A percentile compares a stretch with the other conserved stretches of the same genome.
phyloP scores from a whole-genome alignment of 2,888 invertebrate genomes.

The Steinernema scapterisci region DNA sequence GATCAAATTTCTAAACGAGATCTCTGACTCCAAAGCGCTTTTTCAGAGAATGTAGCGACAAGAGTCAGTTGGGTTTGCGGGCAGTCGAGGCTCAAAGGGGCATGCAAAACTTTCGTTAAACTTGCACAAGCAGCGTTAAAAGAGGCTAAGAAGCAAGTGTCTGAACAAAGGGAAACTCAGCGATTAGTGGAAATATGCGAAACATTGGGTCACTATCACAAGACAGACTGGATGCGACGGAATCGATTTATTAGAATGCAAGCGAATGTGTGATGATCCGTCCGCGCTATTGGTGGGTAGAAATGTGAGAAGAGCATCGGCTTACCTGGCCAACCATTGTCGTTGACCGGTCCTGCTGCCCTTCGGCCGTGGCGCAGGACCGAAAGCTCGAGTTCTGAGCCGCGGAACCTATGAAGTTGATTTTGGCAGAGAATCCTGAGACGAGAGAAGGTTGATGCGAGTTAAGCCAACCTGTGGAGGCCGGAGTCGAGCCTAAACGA shows the following conservation, averaged over 20 bases:
- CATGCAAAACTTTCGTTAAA: too few species aligned
- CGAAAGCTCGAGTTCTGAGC: background rate
- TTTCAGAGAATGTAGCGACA: too few species aligned
- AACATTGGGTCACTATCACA: too few species aligned
- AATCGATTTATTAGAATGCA: background rate
- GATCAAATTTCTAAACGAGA: too few species aligned
- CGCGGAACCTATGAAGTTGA: background rate
- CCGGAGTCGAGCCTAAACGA: background rate
- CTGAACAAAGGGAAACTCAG: too few species aligned
- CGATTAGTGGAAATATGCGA: too few species aligned
- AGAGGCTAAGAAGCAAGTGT: too few species aligned
- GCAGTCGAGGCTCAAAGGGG: too few species aligned
- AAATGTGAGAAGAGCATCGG: background rate
- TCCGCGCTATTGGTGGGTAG: background rate
- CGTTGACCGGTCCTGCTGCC: slow-evolving; percentile 26
- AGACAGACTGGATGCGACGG: too few species aligned
- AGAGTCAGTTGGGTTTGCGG: too few species aligned
- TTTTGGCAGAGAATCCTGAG: background rate
- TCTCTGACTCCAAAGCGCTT: too few species aligned
- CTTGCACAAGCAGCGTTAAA: too few species aligned
- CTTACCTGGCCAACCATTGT: slow-evolving; percentile 23
- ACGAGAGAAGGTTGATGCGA: background rate
- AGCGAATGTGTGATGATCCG: background rate
- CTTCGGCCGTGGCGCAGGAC: slow-evolving; percentile 30
- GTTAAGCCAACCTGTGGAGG: background rate